Percentiles rank a stretch among this genome's conserved stretches.
Evolutionary conservation across 2,113 vertebrate genomes (phyloP).

Genomic region (Columba livia): DNA sequence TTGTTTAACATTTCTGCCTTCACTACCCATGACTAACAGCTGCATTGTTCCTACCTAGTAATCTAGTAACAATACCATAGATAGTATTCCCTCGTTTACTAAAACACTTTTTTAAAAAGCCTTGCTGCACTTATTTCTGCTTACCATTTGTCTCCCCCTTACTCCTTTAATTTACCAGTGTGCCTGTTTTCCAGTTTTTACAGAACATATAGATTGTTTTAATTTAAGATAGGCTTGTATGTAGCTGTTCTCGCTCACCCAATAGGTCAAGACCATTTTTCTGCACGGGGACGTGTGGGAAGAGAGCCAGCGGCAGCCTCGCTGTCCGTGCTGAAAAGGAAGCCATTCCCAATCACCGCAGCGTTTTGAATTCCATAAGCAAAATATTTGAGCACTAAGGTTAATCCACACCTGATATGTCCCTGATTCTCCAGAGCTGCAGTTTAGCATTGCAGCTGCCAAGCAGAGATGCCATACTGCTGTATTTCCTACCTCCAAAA

Average conservation of each 20-base stretch:
- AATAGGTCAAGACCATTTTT: neutral
- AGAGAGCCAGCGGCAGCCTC: neutral
- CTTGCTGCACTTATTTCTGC: neutral
- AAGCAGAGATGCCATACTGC: neutral
- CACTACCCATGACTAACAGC: neutral
- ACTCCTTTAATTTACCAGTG: neutral
- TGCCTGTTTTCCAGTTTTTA: neutral
- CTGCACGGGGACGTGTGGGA: too few species aligned
- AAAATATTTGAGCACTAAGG: neutral
- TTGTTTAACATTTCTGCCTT: neutral
- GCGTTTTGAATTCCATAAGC: neutral
- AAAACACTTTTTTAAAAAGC: neutral
- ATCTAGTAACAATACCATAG: neutral
- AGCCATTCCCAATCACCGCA: neutral
- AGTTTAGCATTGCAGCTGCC: neutral
- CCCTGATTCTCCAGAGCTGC: neutral
- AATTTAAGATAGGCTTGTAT: neutral
- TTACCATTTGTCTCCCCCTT: neutral
- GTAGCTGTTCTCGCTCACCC: neutral
- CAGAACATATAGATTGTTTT: neutral
- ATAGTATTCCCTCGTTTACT: neutral
- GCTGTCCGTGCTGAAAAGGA: neutral
- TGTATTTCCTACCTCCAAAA: neutral
- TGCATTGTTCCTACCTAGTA: neutral
- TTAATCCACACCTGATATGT: neutral